These are phyloP conservation scores for Pomatostomus ruficeps DNA, from an alignment of 2,113 vertebrate species.

Conservation along the genomic window DNA sequence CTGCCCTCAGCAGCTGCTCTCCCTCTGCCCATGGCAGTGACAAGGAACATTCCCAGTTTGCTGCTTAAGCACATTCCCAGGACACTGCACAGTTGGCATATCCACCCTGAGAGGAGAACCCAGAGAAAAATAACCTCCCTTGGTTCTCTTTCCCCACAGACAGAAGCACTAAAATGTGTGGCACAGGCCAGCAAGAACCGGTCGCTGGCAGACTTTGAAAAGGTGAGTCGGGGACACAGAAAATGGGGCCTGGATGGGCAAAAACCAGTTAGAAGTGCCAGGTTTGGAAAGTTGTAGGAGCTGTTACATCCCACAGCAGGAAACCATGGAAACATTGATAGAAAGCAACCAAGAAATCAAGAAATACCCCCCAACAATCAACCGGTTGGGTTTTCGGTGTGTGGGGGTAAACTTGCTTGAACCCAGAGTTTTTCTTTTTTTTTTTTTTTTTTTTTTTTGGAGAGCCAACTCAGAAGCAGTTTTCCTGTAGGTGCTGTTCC, in stretches of 20 bases:
- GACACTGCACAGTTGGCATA: neutral
- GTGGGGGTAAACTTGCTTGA: neutral
- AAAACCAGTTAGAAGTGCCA: neutral
- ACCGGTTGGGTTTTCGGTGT: fast-evolving
- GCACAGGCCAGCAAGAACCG: conserved; percentile 98
- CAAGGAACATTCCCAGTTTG: neutral
- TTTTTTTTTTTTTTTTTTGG: neutral
- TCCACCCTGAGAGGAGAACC: neutral
- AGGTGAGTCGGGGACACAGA: conserved; percentile 73
- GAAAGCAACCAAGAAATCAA: neutral
- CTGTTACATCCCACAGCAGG: neutral
- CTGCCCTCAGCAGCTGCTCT: neutral
- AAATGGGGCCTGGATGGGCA: neutral
- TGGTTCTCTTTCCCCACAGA: conserved; percentile 71
- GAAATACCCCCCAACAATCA: neutral
- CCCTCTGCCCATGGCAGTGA: neutral
- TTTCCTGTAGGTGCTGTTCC: neutral
- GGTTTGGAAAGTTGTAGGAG: neutral
- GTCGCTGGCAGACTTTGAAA: conserved; percentile 98
- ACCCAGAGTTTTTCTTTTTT: neutral
- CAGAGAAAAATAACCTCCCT: neutral
- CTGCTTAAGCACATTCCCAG: neutral
- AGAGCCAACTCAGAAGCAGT: neutral
- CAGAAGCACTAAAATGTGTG: conserved; percentile 94
- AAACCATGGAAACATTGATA: neutral